These are phyloP conservation scores for Pseudochromis fuscus DNA, from an alignment of 2,797 vertebrate genomes.

Conservation along the genomic window DNA sequence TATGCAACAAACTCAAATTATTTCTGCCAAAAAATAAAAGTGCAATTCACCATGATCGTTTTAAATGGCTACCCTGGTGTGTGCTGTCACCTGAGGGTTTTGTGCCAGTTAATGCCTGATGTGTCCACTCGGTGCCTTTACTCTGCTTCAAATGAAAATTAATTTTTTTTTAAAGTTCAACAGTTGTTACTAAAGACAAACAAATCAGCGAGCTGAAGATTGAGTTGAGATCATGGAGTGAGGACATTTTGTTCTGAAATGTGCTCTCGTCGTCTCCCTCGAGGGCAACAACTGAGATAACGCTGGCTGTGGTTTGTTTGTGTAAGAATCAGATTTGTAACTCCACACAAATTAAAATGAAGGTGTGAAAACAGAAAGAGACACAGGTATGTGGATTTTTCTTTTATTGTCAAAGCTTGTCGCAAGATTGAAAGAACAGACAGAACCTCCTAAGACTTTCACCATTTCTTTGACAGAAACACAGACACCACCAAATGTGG, in stretches of 20 bases:
- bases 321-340: not conserved
- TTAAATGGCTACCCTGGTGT: too few relatives aligned
- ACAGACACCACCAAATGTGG: constrained; percentile 44
- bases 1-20: too few relatives aligned
- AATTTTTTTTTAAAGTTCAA: too few relatives aligned
- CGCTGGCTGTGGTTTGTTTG: not conserved
- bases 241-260: constrained; percentile 10
- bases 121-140: too few relatives aligned
- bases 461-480: constrained; percentile 44
- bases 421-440: constrained; percentile 56
- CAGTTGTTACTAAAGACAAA: too few relatives aligned
- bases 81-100: too few relatives aligned
- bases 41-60: too few relatives aligned
- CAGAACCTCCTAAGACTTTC: constrained; percentile 30
- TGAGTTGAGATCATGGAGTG: not conserved
- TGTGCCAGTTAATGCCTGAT: too few relatives aligned
- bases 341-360: not conserved
- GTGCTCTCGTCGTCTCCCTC: not conserved
- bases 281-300: not conserved
- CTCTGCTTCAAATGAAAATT: too few relatives aligned
- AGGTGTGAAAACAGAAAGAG: constrained; percentile 4
- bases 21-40: too few relatives aligned
- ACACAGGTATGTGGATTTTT: constrained; percentile 4
- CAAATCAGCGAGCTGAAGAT: too few relatives aligned
- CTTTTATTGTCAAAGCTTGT: constrained; percentile 74